Conservation (phyloP, 2,888 invertebrate species). For the Leucania comma region DNA sequence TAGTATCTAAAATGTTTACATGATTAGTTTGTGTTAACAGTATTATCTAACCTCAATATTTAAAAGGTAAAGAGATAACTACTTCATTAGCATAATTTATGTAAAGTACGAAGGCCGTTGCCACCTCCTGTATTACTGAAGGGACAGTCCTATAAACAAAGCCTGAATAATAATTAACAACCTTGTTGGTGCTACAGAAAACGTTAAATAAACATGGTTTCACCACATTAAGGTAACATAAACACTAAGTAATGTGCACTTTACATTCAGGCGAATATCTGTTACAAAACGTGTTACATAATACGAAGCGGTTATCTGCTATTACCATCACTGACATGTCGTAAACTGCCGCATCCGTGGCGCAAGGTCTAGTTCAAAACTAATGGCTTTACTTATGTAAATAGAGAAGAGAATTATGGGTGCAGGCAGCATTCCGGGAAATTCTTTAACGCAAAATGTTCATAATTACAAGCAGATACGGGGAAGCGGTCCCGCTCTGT, state of each 20-base stretch:
- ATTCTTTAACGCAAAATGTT: constrained; percentile 71
- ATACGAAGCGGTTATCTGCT: constrained; percentile 69
- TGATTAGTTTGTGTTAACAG: constrained; percentile 19
- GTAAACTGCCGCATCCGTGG: constrained; percentile 66
- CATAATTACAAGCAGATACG: constrained; percentile 76
- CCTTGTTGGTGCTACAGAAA: constrained; percentile 37
- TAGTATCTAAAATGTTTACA: constrained; percentile 30
- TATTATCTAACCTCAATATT: constrained; percentile 15
- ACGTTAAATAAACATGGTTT: constrained; percentile 45
- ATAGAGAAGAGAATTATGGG: constrained; percentile 70
- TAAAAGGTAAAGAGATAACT: constrained; percentile 24
- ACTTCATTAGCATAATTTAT: constrained; percentile 45
- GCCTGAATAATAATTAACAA: constrained; percentile 50
- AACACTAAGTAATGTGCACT: constrained; percentile 59
- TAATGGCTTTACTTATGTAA: constrained; percentile 72
- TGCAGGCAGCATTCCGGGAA: constrained; percentile 69
- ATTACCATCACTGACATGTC: constrained; percentile 72
- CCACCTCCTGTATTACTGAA: constrained; percentile 33
- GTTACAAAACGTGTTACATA: constrained; percentile 73
- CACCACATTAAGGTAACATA: constrained; percentile 58
- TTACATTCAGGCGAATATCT: constrained; percentile 68
- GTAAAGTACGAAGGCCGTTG: constrained; percentile 14
- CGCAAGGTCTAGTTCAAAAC: constrained; percentile 68
- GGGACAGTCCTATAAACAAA: constrained; percentile 27
- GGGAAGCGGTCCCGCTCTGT: constrained; percentile 67